Percentiles rank a stretch among this genome's conserved stretches.
Evolutionary conservation across 2,113 vertebrate species (phyloP).

Genomic region (Mormoops blainvillei): DNA sequence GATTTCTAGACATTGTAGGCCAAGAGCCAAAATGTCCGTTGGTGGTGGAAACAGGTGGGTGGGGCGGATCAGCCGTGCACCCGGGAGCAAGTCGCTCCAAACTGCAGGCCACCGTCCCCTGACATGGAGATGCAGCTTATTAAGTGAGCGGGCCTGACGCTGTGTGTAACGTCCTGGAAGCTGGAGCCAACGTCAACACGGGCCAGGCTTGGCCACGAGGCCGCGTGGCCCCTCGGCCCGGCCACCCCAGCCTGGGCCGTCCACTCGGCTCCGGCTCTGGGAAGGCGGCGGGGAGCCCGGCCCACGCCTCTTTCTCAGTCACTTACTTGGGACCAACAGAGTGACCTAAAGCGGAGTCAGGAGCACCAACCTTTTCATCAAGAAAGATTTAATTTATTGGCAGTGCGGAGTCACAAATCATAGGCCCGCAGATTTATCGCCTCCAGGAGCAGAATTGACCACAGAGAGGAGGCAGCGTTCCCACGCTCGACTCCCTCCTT

Average conservation of each 20-base stretch:
- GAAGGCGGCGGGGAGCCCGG: fast-evolving
- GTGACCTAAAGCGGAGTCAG: conserved; percentile 70
- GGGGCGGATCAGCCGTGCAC: fast-evolving
- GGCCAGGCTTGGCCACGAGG: background rate
- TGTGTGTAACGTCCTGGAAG: background rate
- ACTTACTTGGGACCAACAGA: conserved; percentile 40
- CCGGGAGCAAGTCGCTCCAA: background rate
- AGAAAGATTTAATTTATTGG: conserved; percentile 81
- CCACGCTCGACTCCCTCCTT: conserved; percentile 81
- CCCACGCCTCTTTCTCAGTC: background rate
- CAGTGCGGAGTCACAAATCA: conserved; percentile 78
- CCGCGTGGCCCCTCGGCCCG: background rate
- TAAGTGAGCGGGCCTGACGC: background rate
- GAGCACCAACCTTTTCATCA: conserved; percentile 73
- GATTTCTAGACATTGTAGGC: background rate
- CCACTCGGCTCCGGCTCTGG: fast-evolving
- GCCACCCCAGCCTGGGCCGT: background rate
- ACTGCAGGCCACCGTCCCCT: background rate
- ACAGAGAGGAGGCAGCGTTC: conserved; percentile 72
- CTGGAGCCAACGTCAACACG: background rate
- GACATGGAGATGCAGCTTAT: background rate
- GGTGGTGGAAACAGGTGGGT: background rate
- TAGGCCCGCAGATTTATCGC: conserved; percentile 84
- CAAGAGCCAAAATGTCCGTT: background rate
- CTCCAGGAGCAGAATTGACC: conserved; percentile 82